These are phyloP conservation scores for Theonella swinhoei DNA, from an alignment of 37 sponge, comb jelly and placozoan species.

Conservation along the genomic window DNA sequence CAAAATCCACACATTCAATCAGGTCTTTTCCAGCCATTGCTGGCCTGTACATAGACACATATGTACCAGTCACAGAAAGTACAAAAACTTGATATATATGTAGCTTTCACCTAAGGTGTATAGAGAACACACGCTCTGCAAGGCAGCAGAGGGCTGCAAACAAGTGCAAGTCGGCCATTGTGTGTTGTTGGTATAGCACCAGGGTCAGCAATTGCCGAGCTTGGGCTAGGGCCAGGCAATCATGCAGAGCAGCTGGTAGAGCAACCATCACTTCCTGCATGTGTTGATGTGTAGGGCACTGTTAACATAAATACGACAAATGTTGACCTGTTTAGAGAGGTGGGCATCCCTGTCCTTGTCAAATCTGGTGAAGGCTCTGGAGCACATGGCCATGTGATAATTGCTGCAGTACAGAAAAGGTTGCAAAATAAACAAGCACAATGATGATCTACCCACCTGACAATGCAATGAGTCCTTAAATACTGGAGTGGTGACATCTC, in stretches of 20 bases:
- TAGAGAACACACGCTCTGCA: conserved; percentile 45
- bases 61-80: neutral
- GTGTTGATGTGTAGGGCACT: neutral
- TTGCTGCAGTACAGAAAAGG: conserved; percentile 9
- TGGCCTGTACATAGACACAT: neutral
- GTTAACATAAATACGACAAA: neutral
- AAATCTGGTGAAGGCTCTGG: conserved; percentile 34
- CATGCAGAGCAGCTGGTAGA: conserved; percentile 34
- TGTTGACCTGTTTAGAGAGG: conserved; percentile 18
- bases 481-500: conserved; percentile 71
- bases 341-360: conserved; percentile 37
- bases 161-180: conserved; percentile 21
- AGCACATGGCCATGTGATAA: conserved; percentile 31
- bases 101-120: too few species aligned
- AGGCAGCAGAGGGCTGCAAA: conserved; percentile 71
- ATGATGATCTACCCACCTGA: conserved; percentile 49
- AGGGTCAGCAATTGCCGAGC: conserved; percentile 17
- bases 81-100: too few species aligned
- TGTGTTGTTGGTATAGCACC: conserved; percentile 16
- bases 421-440: neutral
- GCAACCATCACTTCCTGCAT: conserved; percentile 32
- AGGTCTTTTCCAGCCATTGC: conserved; percentile 39
- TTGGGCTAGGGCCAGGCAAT: conserved; percentile 28
- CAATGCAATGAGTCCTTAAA: conserved; percentile 46
- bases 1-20: conserved; percentile 77